These are phyloP conservation scores for Caloenas nicobarica DNA, from an alignment of 2,113 vertebrate genomes.

Conservation along the genomic window DNA sequence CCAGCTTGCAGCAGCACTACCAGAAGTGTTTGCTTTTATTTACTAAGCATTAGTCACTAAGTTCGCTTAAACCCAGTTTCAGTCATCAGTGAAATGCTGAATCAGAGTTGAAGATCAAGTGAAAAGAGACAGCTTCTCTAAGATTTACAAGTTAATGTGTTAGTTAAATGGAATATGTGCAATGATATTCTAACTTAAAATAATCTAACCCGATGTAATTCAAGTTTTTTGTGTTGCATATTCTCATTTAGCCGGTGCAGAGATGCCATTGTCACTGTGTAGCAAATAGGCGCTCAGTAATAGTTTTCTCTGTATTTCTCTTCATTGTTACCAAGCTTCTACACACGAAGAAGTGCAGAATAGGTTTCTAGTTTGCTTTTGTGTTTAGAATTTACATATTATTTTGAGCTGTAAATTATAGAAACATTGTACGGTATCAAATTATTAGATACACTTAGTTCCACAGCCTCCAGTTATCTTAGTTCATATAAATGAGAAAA, in stretches of 20 bases:
- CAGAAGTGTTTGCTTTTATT: neutral
- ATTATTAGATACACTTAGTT: slow-evolving; percentile 4
- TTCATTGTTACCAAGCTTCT: neutral
- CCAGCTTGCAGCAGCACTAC: neutral
- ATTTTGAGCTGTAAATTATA: slow-evolving; percentile 26
- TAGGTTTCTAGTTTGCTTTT: neutral
- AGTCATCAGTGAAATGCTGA: neutral
- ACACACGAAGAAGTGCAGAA: neutral
- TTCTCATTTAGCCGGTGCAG: neutral
- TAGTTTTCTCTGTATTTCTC: neutral
- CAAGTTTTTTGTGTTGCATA: neutral
- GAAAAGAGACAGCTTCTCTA: neutral
- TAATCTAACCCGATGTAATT: neutral
- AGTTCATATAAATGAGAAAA: slow-evolving; percentile 41
- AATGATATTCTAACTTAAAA: neutral
- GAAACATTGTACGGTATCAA: slow-evolving; percentile 23
- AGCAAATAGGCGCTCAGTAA: neutral
- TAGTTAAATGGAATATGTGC: neutral
- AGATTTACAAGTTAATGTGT: neutral
- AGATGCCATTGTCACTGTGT: neutral
- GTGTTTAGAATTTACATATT: neutral
- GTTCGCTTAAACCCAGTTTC: neutral
- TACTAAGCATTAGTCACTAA: neutral
- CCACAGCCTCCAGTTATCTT: slow-evolving; percentile 22
- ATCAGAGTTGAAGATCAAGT: neutral